Percentiles rank a stretch among this genome's conserved stretches.
Evolutionary conservation across 2,888 invertebrate species (phyloP).

Genomic region (Pterostichus madidus): DNA sequence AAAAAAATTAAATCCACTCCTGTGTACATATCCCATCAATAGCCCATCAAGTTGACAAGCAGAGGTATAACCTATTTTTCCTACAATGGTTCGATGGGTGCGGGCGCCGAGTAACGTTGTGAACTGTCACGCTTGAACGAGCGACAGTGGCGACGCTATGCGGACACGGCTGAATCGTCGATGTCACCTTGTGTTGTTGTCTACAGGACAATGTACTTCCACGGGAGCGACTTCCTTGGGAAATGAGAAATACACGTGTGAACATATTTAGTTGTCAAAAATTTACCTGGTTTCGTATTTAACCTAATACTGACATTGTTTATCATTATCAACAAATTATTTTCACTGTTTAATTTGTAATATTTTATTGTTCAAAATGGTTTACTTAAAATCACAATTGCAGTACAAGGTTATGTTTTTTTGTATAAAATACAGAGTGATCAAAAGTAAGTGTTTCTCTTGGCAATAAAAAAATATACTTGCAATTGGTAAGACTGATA

Average conservation of each 20-base stretch:
- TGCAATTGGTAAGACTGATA: too few relatives aligned
- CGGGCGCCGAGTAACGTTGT: background rate
- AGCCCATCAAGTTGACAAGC: background rate
- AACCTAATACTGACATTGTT: too few relatives aligned
- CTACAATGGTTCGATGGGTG: background rate
- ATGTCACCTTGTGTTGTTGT: conserved; percentile 29
- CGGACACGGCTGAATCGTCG: conserved; percentile 37
- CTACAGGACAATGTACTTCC: conserved; percentile 22
- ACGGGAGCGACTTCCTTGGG: conserved; percentile 23
- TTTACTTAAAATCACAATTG: too few relatives aligned
- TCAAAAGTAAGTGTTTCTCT: too few relatives aligned
- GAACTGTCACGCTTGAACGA: conserved; percentile 8
- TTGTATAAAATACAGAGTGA: too few relatives aligned
- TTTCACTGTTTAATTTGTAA: too few relatives aligned
- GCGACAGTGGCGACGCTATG: conserved; percentile 22
- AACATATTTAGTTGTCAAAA: background rate
- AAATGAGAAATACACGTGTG: background rate
- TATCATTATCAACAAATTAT: too few relatives aligned
- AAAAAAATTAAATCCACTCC: too few relatives aligned
- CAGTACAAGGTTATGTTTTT: too few relatives aligned
- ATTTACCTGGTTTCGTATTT: too few relatives aligned
- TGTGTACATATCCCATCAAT: background rate
- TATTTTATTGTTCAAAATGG: too few relatives aligned
- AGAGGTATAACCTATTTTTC: background rate
- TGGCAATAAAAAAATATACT: too few relatives aligned